Evolutionary conservation across 2,113 vertebrate genomes (phyloP).

Genomic region (Axis porcinus): DNA sequence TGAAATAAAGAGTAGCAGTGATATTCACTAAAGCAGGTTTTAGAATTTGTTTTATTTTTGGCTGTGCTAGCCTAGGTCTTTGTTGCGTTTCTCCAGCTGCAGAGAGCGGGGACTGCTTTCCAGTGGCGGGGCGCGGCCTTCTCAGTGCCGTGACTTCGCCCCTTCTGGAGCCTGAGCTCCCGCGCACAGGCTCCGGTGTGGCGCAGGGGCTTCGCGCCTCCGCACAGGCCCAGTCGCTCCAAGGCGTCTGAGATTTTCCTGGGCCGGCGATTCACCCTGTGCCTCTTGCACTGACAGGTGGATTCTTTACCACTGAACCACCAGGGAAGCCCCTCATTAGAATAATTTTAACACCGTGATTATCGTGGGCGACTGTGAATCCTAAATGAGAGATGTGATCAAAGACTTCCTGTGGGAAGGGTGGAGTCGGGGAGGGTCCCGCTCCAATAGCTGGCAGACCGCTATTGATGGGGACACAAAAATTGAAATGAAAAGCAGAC

Average conservation of each 20-base stretch:
- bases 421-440: fast-evolving
- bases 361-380: not conserved
- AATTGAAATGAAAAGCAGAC: not conserved
- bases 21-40: not conserved
- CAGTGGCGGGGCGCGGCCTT: not conserved
- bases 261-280: not conserved
- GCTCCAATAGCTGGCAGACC: not conserved
- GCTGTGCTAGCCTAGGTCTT: not conserved
- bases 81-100: not conserved
- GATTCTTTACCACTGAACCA: not conserved
- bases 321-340: not conserved
- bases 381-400: not conserved
- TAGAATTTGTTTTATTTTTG: not conserved
- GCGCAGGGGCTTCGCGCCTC: not conserved
- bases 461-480: not conserved
- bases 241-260: not conserved
- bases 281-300: not conserved
- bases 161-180: not conserved
- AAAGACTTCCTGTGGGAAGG: not conserved
- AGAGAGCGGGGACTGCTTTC: not conserved
- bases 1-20: not conserved
- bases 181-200: fast-evolving
- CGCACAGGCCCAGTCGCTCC: not conserved
- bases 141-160: not conserved
- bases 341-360: not conserved